Conservation (phyloP, 2,113 vertebrate species). For the Platycercus adscitus region DNA sequence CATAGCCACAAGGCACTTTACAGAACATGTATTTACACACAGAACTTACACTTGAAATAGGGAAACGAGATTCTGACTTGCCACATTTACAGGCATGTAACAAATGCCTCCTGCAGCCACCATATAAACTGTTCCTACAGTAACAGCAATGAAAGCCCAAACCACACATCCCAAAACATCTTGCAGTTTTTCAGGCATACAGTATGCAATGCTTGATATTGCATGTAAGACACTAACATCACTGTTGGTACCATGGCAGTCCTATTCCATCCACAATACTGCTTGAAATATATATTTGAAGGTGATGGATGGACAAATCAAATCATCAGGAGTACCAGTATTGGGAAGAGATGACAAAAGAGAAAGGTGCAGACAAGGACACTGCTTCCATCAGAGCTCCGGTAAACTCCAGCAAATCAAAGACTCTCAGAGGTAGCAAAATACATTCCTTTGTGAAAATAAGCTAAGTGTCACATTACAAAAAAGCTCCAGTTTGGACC, state of each 20-base stretch:
- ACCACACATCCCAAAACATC: neutral
- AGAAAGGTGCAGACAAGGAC: neutral
- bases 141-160: neutral
- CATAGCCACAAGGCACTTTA: neutral
- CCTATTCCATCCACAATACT: neutral
- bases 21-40: neutral
- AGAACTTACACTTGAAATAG: neutral
- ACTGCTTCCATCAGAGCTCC: neutral
- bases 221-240: neutral
- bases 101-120: neutral
- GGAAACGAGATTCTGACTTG: neutral
- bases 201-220: rapidly evolving
- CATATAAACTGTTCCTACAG: neutral
- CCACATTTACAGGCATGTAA: neutral
- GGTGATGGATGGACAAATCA: neutral
- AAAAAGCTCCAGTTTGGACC: neutral
- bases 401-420: neutral
- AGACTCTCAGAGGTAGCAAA: neutral
- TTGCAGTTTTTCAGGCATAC: neutral
- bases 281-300: neutral
- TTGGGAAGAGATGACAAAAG: neutral
- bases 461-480: neutral
- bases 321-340: neutral
- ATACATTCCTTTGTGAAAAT: neutral
- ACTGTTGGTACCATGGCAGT: neutral